Base-by-base conservation (phyloP, 2,888 invertebrate species). In the Sarcophaga rosellei region DNA sequence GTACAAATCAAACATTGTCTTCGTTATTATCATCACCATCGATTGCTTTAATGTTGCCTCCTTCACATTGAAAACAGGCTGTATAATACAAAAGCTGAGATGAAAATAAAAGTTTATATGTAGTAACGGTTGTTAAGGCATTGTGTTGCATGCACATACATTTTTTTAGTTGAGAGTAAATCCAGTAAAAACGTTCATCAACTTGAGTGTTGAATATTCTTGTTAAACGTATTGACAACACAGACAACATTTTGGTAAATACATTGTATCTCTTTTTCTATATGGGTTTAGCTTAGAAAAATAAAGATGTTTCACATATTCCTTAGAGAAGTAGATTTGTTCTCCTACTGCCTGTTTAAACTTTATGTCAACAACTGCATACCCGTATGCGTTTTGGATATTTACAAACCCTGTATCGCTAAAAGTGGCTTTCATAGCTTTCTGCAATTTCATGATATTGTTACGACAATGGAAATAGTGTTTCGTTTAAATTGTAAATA, bases 131-230 rank as follows among this genome's bases (percentile, higher is more conserved):
- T 65, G 72, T 20, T 47, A 20, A 35, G 6, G 8, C 25, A 25
- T 74, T 47, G 35, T 35, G 6, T 6, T 6, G 35, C 35, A 78
- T 6, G 35, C 35, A 78, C 23, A 20, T 35, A n/a, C 47, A 11
- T 11, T 47, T 15, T 47, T 1, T 25, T 35, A 73, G 76, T 35
- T 81, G 35, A 73, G 73, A 20, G 44, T 78, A 83, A 74, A 69
- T 83, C 63, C 47, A 65, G 44, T 72, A 74, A 72, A 66, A 70
- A 79, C 70, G 61, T 81, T 81, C 70, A 82, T 75, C 81, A 82
- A 79, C 20, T 47, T 47, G 66, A n/a, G n/a, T 82, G 72, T 81
- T 82, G 72, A 76, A 85, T 82, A 53, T 85, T 57, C 75, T 70
- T 75, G 85, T 79, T 78, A 69, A 47, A 12, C 15, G 2, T 47